Evolutionary conservation across 2,113 vertebrate genomes (phyloP).

Genomic region (Lepisosteus osseus): DNA sequence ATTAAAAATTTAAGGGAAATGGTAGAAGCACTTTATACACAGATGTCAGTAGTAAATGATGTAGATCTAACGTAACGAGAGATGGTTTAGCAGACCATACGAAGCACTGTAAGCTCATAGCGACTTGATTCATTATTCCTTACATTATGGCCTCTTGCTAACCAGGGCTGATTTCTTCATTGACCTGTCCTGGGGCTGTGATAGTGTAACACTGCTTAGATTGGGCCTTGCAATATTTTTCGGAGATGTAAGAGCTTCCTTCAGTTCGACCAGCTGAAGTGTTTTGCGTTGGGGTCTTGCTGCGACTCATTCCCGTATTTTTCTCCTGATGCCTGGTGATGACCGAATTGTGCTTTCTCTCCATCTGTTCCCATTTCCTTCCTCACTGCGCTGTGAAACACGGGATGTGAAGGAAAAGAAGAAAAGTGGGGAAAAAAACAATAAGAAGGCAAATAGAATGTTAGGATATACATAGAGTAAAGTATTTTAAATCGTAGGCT

Average conservation of each 20-base stretch:
- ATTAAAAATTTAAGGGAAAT: too few relatives aligned
- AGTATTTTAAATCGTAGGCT: too few relatives aligned
- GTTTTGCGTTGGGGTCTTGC: slow-evolving; percentile 4
- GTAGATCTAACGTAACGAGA: too few relatives aligned
- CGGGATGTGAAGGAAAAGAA: too few relatives aligned
- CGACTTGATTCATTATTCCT: not conserved
- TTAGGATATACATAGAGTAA: too few relatives aligned
- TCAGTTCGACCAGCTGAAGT: not conserved
- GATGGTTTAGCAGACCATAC: too few relatives aligned
- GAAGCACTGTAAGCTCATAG: too few relatives aligned
- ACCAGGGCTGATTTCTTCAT: slow-evolving; percentile 25
- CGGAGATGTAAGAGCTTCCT: slow-evolving; percentile 18
- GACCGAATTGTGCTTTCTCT: slow-evolving; percentile 8
- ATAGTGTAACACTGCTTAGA: not conserved
- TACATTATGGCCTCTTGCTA: slow-evolving; percentile 21
- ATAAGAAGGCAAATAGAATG: too few relatives aligned
- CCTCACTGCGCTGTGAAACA: too few relatives aligned
- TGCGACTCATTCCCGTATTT: slow-evolving; percentile 24
- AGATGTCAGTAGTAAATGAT: too few relatives aligned
- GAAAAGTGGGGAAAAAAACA: too few relatives aligned
- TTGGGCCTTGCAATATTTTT: slow-evolving; percentile 19
- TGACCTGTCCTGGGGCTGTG: not conserved
- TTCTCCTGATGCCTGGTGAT: slow-evolving; percentile 17
- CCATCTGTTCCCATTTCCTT: not conserved
- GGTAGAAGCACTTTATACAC: too few relatives aligned